A percentile compares a stretch with the other conserved stretches of the same genome.
phyloP scores from a whole-genome alignment of 2,797 vertebrate genomes.

The Hydrocynus forskahlii region DNA sequence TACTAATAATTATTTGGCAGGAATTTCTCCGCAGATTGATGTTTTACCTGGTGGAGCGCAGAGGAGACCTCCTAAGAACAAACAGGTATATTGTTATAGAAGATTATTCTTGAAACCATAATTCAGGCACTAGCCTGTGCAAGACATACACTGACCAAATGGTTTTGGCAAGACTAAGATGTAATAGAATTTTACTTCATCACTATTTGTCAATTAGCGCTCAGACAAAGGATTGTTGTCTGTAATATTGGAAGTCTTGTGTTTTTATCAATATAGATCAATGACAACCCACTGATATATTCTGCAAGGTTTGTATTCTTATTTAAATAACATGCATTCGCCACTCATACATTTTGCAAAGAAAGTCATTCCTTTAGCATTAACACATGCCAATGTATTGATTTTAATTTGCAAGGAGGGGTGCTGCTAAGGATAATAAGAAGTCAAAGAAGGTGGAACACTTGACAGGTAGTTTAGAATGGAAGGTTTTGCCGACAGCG shows the following conservation, averaged over 20 bases:
- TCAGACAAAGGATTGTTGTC: neutral
- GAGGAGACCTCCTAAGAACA: neutral
- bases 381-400: neutral
- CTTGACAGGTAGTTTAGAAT: neutral
- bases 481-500: neutral
- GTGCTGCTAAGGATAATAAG: neutral
- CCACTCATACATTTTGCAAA: too few species aligned
- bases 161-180: neutral
- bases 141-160: neutral
- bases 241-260: neutral
- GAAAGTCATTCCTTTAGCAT: neutral
- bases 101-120: neutral
- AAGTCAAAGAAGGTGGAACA: neutral
- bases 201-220: neutral
- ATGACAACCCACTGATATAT: neutral
- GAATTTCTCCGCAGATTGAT: constrained; percentile 48
- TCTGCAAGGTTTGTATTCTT: constrained; percentile 25
- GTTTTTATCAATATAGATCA: constrained; percentile 11
- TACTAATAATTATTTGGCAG: constrained; percentile 9
- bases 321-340: neutral
- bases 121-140: neutral
- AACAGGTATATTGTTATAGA: constrained; percentile 18
- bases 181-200: neutral
- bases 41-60: neutral
- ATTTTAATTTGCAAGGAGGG: neutral